These are phyloP conservation scores for Ammospiza maritima DNA, from an alignment of 2,797 vertebrate genomes.

Conservation along the genomic window DNA sequence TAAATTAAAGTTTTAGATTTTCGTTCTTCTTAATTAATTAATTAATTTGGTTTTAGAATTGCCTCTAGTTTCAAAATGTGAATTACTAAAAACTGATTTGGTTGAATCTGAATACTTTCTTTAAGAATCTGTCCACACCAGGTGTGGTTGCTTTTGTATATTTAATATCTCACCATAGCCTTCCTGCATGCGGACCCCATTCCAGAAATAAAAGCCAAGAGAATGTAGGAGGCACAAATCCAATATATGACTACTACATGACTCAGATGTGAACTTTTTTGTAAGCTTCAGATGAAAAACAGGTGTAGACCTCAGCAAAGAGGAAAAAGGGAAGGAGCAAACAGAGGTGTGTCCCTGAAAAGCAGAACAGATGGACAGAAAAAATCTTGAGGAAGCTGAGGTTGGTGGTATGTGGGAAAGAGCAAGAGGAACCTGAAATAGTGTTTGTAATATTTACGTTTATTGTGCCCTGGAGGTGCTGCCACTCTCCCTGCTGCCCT, in stretches of 20 bases:
- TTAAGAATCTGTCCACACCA: not conserved
- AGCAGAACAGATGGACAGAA: not conserved
- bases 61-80: not conserved
- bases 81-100: not conserved
- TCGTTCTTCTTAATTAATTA: not conserved
- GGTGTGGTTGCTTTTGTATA: not conserved
- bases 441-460: not conserved
- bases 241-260: not conserved
- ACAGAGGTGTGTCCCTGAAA: accelerated
- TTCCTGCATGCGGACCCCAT: not conserved
- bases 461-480: not conserved
- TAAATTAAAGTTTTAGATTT: not conserved
- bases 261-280: not conserved
- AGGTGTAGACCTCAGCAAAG: not conserved
- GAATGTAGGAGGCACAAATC: not conserved
- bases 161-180: not conserved
- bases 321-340: not conserved
- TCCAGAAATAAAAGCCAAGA: not conserved
- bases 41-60: not conserved
- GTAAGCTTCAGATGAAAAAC: not conserved
- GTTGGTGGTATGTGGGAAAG: not conserved
- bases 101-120: not conserved
- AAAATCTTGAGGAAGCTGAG: not conserved
- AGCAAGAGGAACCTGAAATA: not conserved
- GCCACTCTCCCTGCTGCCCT: not conserved